Evolutionary conservation across 2,113 vertebrate genomes (phyloP).

Genomic region (Clinocottus analis): DNA sequence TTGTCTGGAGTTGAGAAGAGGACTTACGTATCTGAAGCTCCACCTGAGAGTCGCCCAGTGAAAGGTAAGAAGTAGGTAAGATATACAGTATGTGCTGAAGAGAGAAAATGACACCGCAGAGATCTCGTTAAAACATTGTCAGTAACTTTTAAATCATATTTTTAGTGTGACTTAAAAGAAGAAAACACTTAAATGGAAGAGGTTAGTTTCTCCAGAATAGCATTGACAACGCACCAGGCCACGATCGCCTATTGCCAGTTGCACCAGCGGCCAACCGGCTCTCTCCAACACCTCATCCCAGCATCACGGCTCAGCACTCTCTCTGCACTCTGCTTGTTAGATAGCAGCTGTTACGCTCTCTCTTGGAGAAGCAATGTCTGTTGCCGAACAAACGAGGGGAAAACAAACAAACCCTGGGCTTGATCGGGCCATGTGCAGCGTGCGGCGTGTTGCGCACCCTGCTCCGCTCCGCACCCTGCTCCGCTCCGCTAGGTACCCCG

Average conservation of each 20-base stretch:
- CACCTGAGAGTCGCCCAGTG: conserved; percentile 22
- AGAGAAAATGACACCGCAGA: conserved; percentile 10
- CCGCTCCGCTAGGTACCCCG: conserved; percentile 71
- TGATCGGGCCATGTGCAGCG: conserved; percentile 65
- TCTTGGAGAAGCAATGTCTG: conserved; percentile 61
- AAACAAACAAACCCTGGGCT: conserved; percentile 77
- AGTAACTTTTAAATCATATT: conserved; percentile 54
- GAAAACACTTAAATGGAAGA: not conserved
- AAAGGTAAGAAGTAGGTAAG: conserved; percentile 25
- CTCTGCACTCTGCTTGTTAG: conserved; percentile 67
- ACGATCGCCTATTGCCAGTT: conserved; percentile 28
- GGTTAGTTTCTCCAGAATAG: conserved; percentile 15
- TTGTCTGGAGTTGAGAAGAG: conserved; percentile 39
- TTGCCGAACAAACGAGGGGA: conserved; percentile 76
- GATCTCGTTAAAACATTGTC: conserved; percentile 28
- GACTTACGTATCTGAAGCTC: conserved; percentile 33
- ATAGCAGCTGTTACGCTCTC: conserved; percentile 71
- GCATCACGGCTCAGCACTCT: conserved; percentile 44
- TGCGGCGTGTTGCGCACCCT: conserved; percentile 55
- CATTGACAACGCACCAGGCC: conserved; percentile 28
- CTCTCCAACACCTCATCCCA: conserved; percentile 34
- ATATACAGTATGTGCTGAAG: not conserved
- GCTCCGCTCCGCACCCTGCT: conserved; percentile 73
- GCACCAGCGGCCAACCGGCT: conserved; percentile 47
- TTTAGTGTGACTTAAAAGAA: conserved; percentile 13